A percentile compares a stretch with the other conserved stretches of the same genome.
Evolutionary conservation across 2,888 invertebrate species (phyloP).

Genomic region (Troides oblongomaculatus): DNA sequence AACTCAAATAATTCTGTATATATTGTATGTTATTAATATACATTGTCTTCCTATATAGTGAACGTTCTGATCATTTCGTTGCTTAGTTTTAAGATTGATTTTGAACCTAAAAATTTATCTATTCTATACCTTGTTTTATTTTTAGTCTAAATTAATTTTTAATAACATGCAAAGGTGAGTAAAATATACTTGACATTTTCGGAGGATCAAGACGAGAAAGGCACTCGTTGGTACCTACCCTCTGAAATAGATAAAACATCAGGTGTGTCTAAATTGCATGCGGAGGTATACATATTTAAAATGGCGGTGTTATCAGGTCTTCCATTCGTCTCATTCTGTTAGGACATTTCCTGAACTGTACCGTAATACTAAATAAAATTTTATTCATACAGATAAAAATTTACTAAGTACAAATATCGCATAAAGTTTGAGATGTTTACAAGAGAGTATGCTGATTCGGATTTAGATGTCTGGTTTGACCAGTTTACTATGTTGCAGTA

Average conservation of each 20-base stretch:
- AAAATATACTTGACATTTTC: slow-evolving; percentile 27
- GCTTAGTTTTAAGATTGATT: too few species aligned
- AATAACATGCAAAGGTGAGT: slow-evolving; percentile 13
- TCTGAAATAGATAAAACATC: slow-evolving; percentile 57
- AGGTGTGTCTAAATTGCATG: slow-evolving; percentile 68
- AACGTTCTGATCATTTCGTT: too few species aligned
- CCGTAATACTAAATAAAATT: background rate
- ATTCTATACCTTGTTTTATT: background rate
- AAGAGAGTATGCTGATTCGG: slow-evolving; percentile 27
- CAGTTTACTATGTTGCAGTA: slow-evolving; percentile 10
- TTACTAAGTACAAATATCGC: background rate
- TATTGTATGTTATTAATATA: too few species aligned
- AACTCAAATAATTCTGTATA: too few species aligned
- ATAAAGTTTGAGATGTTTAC: background rate
- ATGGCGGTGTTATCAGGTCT: slow-evolving; percentile 48
- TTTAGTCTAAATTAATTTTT: background rate
- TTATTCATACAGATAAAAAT: background rate
- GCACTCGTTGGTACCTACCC: slow-evolving; percentile 27
- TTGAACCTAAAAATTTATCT: background rate
- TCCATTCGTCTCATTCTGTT: background rate
- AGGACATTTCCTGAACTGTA: slow-evolving; percentile 10
- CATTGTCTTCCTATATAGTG: too few species aligned
- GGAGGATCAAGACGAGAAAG: slow-evolving; percentile 37
- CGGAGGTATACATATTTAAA: slow-evolving; percentile 71
- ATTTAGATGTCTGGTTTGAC: slow-evolving; percentile 6